Percentiles rank a stretch among this genome's conserved stretches.
phyloP scores from a whole-genome alignment of 2,888 invertebrate genomes.

The Endomychus coccineus region DNA sequence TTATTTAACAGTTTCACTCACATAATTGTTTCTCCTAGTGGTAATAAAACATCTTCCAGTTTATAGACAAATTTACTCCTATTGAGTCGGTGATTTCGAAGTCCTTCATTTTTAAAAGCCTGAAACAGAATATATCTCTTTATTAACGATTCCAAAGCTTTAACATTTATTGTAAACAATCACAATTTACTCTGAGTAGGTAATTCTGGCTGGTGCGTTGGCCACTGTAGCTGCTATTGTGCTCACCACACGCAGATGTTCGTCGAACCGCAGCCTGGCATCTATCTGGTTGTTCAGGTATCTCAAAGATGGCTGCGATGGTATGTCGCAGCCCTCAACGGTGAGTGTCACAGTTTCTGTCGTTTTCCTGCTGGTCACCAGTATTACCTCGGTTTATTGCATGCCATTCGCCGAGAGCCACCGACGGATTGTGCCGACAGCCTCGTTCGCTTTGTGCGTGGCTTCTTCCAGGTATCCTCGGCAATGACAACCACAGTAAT shows the following conservation, averaged over 20 bases:
- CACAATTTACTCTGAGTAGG: too few species aligned
- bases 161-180: constrained; percentile 1
- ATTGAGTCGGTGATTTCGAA: constrained; percentile 46
- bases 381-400: constrained; percentile 1
- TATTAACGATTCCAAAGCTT: background rate
- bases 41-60: constrained; percentile 49
- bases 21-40: constrained; percentile 53
- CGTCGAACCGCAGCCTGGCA: too few species aligned
- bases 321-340: too few species aligned
- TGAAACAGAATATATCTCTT: constrained; percentile 30
- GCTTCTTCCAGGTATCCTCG: constrained; percentile 1
- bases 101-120: constrained; percentile 54
- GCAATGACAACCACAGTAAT: too few species aligned
- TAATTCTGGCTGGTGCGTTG: too few species aligned
- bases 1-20: constrained; percentile 36
- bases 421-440: background rate
- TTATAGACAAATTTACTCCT: constrained; percentile 46
- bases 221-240: too few species aligned
- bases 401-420: too few species aligned
- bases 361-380: background rate
- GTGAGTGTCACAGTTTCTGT: too few species aligned
- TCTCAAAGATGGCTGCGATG: too few species aligned
- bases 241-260: too few species aligned
- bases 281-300: too few species aligned
- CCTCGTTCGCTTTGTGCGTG: too few species aligned